Conservation (phyloP, 1,140 invertebrate genomes). For the Centruroides vittatus region DNA sequence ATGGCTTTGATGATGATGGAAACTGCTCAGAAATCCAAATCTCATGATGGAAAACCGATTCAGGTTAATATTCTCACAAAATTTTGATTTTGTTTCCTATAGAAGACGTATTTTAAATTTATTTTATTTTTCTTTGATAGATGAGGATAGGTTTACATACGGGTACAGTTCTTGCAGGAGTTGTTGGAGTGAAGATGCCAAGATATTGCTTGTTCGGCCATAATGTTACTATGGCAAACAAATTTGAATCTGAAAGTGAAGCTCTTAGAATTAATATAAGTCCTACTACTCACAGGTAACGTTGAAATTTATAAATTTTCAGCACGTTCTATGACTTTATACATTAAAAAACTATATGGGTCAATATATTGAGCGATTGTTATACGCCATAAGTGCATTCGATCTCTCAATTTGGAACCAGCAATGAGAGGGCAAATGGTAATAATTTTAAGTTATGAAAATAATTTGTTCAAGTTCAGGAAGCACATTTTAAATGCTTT, state of each 20-base stretch:
- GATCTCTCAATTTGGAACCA: too few relatives aligned
- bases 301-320: neutral
- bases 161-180: constrained; percentile 70
- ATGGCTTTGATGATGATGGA: constrained; percentile 87
- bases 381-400: too few relatives aligned
- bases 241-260: constrained; percentile 56
- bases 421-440: too few relatives aligned
- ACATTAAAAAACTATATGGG: too few relatives aligned
- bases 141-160: constrained; percentile 90
- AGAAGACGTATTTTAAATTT: too few relatives aligned
- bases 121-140: constrained; percentile 32
- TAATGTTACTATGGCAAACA: constrained; percentile 74
- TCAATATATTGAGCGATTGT: too few relatives aligned
- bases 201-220: constrained; percentile 82
- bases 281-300: constrained; percentile 81
- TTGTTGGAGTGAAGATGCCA: constrained; percentile 49
- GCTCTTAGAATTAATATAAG: constrained; percentile 80
- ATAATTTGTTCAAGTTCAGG: too few relatives aligned
- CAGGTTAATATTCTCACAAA: constrained; percentile 37
- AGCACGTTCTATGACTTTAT: too few relatives aligned
- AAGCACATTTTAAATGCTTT: too few relatives aligned
- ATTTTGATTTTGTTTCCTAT: neutral
- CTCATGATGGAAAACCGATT: constrained; percentile 79
- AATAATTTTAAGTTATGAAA: too few relatives aligned
- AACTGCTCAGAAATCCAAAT: constrained; percentile 65